Percentiles rank a stretch among this genome's conserved stretches.
Conservation (phyloP, 2,888 invertebrate species). For the Sphaerophoria taeniata region DNA sequence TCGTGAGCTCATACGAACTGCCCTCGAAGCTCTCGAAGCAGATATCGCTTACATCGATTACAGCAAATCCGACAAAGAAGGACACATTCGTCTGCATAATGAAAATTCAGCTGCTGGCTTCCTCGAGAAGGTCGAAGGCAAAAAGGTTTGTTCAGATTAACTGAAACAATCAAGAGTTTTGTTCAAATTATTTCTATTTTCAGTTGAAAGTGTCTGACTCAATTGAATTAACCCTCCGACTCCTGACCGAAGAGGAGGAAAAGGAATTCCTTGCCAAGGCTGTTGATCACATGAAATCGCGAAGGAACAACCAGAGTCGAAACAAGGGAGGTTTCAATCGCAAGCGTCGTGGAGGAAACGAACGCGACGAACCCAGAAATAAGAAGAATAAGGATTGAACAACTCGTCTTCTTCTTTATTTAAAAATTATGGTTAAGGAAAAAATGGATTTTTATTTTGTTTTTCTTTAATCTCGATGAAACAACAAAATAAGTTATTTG, state of each 20-base stretch:
- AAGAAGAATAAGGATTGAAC: slow-evolving; percentile 74
- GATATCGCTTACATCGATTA: slow-evolving; percentile 90
- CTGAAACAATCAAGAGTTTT: neutral
- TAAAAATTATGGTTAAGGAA: slow-evolving; percentile 11
- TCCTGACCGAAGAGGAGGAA: slow-evolving; percentile 90
- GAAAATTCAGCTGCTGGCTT: slow-evolving; percentile 88
- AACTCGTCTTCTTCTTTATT: slow-evolving; percentile 1
- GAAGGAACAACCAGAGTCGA: slow-evolving; percentile 83
- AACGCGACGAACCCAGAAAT: slow-evolving; percentile 75
- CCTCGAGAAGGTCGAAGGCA: slow-evolving; percentile 86
- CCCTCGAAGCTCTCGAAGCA: slow-evolving; percentile 83
- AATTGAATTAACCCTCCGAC: slow-evolving; percentile 84
- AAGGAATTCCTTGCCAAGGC: slow-evolving; percentile 86
- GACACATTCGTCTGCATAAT: slow-evolving; percentile 88
- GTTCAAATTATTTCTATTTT: slow-evolving; percentile 21
- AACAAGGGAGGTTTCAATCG: slow-evolving; percentile 78
- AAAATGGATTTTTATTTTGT: slow-evolving; percentile 29
- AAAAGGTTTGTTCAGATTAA: slow-evolving; percentile 83
- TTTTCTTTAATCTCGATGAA: slow-evolving; percentile 23
- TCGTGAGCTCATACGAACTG: slow-evolving; percentile 90
- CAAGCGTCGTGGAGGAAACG: slow-evolving; percentile 79
- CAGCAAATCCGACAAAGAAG: slow-evolving; percentile 88
- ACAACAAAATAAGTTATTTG: neutral
- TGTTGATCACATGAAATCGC: slow-evolving; percentile 85
- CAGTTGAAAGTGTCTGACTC: slow-evolving; percentile 82